Evolutionary conservation across 2,888 invertebrate species (phyloP), one percentile per base, ranked within the genome.

Genomic region (Synergus gifuensis): DNA sequence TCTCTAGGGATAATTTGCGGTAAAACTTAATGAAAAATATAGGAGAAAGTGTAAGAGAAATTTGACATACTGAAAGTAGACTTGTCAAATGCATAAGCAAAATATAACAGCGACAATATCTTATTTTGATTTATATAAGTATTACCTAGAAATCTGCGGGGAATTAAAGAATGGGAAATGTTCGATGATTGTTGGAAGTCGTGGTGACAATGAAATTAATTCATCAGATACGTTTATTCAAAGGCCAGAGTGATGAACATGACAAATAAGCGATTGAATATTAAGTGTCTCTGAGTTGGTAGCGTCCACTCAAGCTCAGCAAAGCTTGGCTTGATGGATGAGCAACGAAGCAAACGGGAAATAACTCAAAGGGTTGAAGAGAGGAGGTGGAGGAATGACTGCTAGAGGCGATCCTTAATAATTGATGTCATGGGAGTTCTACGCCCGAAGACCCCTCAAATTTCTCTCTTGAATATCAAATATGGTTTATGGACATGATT

Each of bases 191-290:
- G 73, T 49, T 18, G 49, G 16, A 12, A 69, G 49, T 73, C 18
- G 73, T 46, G 73, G n/a, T 11, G 73, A n/a, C 54, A 54, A 54
- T 49, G 73, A 73, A 73, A 73, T 54, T 73, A 73, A 73, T 73
- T 73, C 36, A 73, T 73, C 36, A 36, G 73, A 54, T 73, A 54
- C 73, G 36, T 73, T 73, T 73, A 73, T 73, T 73, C 36, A 73
- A 54, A 73, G 49, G 73, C 73, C 36, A 73, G 54, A 73, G 36
- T 46, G 73, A 54, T 54, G 36, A 54, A 73, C 73, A 54, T 73
- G 73, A 54, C 36, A 54, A 73, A 49, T 73, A 54, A 54, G 73
- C n/a, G 73, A 73, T 73, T 73, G 73, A 73, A 73, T 73, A 73
- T 73, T 73, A 73, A 73, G 54, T 54, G 54, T 36, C 54, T 54